phyloP scores from a whole-genome alignment of 92 coral and sea anemone genomes.

The Paragorgia papillata region DNA sequence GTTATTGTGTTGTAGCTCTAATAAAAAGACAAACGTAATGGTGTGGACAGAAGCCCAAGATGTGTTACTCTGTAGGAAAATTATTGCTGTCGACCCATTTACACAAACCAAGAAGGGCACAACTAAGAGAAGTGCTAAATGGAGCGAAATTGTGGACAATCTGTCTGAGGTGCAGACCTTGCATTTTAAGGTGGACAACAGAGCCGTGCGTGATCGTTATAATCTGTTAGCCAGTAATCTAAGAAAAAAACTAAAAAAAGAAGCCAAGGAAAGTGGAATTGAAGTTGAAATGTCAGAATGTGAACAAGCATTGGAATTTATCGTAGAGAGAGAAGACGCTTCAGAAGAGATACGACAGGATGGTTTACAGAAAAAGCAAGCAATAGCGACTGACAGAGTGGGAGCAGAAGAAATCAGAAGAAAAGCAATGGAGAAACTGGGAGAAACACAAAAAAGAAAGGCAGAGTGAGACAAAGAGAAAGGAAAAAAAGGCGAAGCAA shows the following conservation, averaged over 20 bases:
- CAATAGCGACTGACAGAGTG: conserved; percentile 31
- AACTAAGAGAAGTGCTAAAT: conserved; percentile 48
- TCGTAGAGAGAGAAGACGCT: conserved; percentile 46
- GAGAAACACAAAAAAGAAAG: conserved; percentile 46
- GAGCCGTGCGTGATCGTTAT: conserved; percentile 47
- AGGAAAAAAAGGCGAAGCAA: conserved; percentile 37
- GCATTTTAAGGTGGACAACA: conserved; percentile 45
- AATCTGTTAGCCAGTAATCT: conserved; percentile 30
- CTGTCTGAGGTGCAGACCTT: conserved; percentile 14
- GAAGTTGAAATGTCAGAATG: conserved; percentile 41
- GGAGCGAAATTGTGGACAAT: conserved; percentile 41
- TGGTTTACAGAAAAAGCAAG: conserved; percentile 24
- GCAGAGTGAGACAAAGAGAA: neutral
- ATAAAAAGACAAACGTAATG: conserved; percentile 13
- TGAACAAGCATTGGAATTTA: conserved; percentile 43
- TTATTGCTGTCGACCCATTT: conserved; percentile 51
- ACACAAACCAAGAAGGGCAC: conserved; percentile 58
- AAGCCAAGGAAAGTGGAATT: conserved; percentile 47
- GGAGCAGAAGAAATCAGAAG: conserved; percentile 46
- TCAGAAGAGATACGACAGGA: conserved; percentile 39
- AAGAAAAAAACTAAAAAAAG: conserved; percentile 40
- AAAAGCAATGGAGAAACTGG: conserved; percentile 47
- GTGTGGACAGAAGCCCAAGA: conserved; percentile 48
- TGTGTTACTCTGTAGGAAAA: conserved; percentile 52
- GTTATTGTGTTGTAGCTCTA: neutral